Conservation (phyloP, 2,797 vertebrate species). For the Myotis daubentonii region DNA sequence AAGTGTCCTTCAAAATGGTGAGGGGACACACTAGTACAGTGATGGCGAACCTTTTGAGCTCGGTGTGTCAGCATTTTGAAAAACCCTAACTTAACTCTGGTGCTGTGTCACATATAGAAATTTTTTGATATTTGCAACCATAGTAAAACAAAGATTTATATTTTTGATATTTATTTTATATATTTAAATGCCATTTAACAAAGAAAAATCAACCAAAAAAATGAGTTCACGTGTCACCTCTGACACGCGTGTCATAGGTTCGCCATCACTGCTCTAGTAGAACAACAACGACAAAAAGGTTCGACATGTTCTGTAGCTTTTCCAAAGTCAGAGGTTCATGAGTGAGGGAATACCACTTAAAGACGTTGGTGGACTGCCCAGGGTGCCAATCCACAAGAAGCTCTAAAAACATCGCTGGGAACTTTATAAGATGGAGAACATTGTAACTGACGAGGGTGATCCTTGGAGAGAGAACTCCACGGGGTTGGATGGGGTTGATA, state of each 20-base stretch:
- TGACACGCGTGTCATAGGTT: too few species aligned
- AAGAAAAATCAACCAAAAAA: too few species aligned
- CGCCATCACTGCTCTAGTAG: neutral
- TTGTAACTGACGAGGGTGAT: neutral
- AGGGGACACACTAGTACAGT: neutral
- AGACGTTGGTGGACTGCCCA: neutral
- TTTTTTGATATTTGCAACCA: too few species aligned
- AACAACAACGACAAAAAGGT: neutral
- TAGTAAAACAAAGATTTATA: too few species aligned
- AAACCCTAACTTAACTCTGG: too few species aligned
- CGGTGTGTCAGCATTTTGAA: too few species aligned
- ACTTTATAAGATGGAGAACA: neutral
- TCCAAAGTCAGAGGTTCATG: neutral
- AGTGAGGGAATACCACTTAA: neutral
- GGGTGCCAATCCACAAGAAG: neutral
- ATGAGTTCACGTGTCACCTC: too few species aligned
- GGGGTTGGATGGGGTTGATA: neutral
- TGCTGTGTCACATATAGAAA: too few species aligned
- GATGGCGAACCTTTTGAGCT: too few species aligned
- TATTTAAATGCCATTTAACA: too few species aligned
- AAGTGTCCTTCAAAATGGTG: neutral
- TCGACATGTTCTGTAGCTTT: neutral
- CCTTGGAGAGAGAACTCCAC: neutral
- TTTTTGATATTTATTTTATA: too few species aligned
- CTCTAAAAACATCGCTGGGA: neutral